Conservation (phyloP, 2,888 invertebrate genomes). For the Zhengitettix transpicula region DNA sequence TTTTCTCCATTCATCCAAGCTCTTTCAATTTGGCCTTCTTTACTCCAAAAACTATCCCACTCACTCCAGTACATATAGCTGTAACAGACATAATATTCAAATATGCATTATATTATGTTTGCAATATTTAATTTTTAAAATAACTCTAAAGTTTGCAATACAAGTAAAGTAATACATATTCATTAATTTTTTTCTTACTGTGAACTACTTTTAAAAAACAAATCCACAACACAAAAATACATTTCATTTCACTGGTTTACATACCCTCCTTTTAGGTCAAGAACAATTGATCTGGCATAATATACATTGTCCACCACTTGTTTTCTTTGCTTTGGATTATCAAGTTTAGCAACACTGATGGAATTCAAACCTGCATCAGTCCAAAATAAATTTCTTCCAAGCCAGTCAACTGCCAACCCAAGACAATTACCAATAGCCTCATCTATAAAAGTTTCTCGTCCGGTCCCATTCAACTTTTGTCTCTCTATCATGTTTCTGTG, state of each 20-base stretch:
- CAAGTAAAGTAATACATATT: not conserved
- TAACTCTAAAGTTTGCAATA: not conserved
- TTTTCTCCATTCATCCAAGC: slow-evolving; percentile 60
- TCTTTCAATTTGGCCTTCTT: slow-evolving; percentile 36
- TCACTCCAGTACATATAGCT: slow-evolving; percentile 57
- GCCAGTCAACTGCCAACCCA: slow-evolving; percentile 71
- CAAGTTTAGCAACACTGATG: slow-evolving; percentile 49
- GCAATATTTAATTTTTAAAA: not conserved
- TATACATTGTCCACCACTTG: slow-evolving; percentile 37
- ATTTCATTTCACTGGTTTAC: not conserved
- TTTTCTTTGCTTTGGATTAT: slow-evolving; percentile 34
- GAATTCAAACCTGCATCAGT: slow-evolving; percentile 53
- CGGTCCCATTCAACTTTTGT: slow-evolving; percentile 42
- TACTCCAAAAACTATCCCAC: slow-evolving; percentile 33
- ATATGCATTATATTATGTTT: too few species aligned
- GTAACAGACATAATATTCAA: not conserved
- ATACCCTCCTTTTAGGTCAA: slow-evolving; percentile 46
- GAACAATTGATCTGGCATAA: slow-evolving; percentile 44
- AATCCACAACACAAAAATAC: too few species aligned
- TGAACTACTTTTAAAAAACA: too few species aligned
- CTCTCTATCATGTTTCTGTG: slow-evolving; percentile 42
- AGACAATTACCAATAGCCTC: slow-evolving; percentile 46
- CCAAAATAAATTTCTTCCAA: slow-evolving; percentile 70
- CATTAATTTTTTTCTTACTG: too few species aligned
- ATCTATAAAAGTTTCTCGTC: slow-evolving; percentile 37